Evolutionary conservation across 2,797 vertebrate genomes (phyloP).

Genomic region (Tragopan temminckii): DNA sequence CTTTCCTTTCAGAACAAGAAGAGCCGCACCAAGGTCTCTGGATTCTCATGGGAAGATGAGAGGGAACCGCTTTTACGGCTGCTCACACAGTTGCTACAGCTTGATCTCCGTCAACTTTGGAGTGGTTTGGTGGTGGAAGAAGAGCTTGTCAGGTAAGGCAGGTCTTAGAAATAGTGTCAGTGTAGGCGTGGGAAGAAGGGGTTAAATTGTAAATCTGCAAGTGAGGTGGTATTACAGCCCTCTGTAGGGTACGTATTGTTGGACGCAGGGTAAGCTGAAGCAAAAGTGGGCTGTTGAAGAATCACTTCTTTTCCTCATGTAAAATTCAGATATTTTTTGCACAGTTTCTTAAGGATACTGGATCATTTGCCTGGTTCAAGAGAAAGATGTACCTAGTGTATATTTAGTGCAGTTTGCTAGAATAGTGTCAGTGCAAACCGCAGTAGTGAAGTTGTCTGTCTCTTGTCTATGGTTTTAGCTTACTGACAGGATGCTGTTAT

Average conservation of each 20-base stretch:
- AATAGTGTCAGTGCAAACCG: background rate
- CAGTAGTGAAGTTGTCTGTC: background rate
- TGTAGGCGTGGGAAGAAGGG: background rate
- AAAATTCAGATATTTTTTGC: background rate
- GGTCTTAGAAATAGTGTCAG: too few relatives aligned
- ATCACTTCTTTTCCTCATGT: fast-evolving
- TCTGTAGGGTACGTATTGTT: fast-evolving
- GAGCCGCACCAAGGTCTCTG: constrained; percentile 76
- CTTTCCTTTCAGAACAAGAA: constrained; percentile 86
- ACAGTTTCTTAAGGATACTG: background rate
- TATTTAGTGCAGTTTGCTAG: background rate
- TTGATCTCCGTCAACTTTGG: constrained; percentile 93
- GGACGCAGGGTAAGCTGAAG: background rate
- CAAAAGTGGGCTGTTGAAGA: background rate
- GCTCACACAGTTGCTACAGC: constrained; percentile 90
- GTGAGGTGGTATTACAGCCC: background rate
- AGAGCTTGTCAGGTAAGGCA: constrained; percentile 90
- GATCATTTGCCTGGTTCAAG: background rate
- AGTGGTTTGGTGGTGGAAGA: constrained; percentile 91
- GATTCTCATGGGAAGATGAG: constrained; percentile 91
- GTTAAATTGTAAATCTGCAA: background rate
- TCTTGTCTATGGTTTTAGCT: constrained; percentile 78
- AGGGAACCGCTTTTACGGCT: constrained; percentile 86
- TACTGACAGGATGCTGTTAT: constrained; percentile 93
- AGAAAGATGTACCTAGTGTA: background rate